Base-by-base conservation (phyloP, 2,888 invertebrate species). In the Drosophila anomelani region DNA sequence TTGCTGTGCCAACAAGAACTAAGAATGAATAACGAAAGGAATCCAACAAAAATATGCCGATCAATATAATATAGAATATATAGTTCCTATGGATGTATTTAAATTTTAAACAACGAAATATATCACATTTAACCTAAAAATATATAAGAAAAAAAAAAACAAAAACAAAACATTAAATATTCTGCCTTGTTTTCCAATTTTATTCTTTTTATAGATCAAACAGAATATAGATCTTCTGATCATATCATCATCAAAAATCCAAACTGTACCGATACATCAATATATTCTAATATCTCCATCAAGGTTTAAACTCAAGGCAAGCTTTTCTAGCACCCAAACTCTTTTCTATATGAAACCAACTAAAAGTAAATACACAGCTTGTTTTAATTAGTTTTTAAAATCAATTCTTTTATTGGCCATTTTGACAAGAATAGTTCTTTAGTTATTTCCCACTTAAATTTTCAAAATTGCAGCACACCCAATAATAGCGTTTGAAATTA, bases 381-480 rank as follows among this genome's bases (percentile, higher is more conserved):
- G 2, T 9, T 36, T 2, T 38, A n/a, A n/a, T 41, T 46, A 58
- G 7, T 59, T 66, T 83, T 79, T 72, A 77, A 82, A 81, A 79
- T 85, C 70, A 88, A 84, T 80, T 80, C 59, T 86, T 91, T 91
- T 91, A 91, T 91, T 91, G 91, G 91, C 91, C 91, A 88, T 91
- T 90, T 88, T 91, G 91, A 91, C 91, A 91, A 91, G 91, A 91
- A 91, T 91, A 90, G 87, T 90, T 90, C 75, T 75, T 75, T 75
- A 80, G 77, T 75, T 87, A 64, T 79, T 67, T 68, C 57, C 67
- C 67, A 57, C 55, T 51, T 32, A 36, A 32, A 20, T 36, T 43
- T 57, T 56, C 9, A n/a, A 67, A 67, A 67, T 39, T 54, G 47
- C 47, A 47, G 46, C 46, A 64, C 67, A 67, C 67, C 54, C 66